Conservation (phyloP, 2,888 invertebrate species). For the Cryptus viduatorius region DNA sequence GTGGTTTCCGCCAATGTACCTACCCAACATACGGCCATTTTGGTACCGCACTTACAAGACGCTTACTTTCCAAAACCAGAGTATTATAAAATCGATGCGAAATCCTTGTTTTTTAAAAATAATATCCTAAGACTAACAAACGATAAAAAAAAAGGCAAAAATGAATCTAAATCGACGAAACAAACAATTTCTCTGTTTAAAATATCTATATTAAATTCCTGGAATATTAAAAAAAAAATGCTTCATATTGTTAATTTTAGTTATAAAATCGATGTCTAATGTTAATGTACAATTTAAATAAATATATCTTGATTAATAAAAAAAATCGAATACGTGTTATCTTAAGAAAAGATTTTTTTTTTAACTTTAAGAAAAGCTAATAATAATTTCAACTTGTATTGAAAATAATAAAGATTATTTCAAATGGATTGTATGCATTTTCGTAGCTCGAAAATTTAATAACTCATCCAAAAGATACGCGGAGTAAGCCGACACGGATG, state of each 20-base stretch:
- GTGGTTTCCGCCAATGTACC: conserved; percentile 59
- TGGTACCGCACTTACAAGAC: conserved; percentile 60
- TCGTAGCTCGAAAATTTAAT: background rate
- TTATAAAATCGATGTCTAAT: too few species aligned
- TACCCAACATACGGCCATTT: conserved; percentile 57
- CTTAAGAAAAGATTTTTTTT: background rate
- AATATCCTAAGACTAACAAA: background rate
- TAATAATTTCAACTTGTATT: background rate
- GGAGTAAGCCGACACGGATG: conserved; percentile 36
- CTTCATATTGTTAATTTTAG: too few species aligned
- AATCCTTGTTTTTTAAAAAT: conserved; percentile 5
- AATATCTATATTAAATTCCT: too few species aligned
- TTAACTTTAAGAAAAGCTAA: background rate
- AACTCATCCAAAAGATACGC: conserved; percentile 46
- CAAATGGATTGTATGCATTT: background rate
- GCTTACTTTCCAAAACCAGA: conserved; percentile 52
- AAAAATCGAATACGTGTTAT: background rate
- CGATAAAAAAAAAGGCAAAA: background rate
- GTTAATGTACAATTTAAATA: too few species aligned
- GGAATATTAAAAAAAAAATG: too few species aligned
- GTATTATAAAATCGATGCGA: conserved; percentile 17
- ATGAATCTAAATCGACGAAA: too few species aligned
- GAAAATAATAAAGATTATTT: background rate
- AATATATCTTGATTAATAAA: background rate
- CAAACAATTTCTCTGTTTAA: too few species aligned